These are phyloP conservation scores for Lithophane socia DNA, from an alignment of 2,888 invertebrate genomes.

Conservation along the genomic window DNA sequence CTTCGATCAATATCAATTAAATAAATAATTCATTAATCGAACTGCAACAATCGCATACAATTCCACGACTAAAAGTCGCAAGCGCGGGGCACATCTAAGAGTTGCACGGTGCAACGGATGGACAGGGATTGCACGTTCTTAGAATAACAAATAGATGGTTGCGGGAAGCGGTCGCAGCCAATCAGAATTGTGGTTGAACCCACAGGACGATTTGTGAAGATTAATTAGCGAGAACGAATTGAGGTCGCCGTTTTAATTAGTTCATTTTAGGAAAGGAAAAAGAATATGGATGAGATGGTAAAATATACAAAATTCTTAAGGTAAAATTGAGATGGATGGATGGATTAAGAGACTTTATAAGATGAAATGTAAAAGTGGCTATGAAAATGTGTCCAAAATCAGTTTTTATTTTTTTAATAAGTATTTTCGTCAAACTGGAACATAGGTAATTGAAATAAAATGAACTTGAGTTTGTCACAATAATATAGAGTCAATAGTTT, in stretches of 20 bases:
- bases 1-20: constrained; percentile 46
- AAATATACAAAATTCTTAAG: constrained; percentile 33
- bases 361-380: neutral
- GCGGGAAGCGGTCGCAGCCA: constrained; percentile 76
- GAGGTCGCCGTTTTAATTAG: constrained; percentile 62
- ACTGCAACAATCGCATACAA: constrained; percentile 55
- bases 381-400: neutral
- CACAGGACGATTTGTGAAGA: constrained; percentile 79
- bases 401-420: neutral
- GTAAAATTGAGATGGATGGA: constrained; percentile 21
- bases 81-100: constrained; percentile 71
- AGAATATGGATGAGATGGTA: constrained; percentile 48
- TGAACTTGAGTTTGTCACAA: neutral
- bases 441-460: neutral
- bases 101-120: constrained; percentile 82
- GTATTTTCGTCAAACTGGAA: neutral
- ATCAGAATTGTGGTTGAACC: constrained; percentile 75
- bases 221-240: constrained; percentile 81
- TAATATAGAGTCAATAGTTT: neutral
- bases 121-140: constrained; percentile 77
- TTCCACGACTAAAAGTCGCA: constrained; percentile 62
- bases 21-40: constrained; percentile 69
- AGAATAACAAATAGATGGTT: constrained; percentile 82
- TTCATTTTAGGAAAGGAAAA: constrained; percentile 41
- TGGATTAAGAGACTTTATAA: constrained; percentile 20